These are phyloP conservation scores for Rambutsinella grinnellia DNA, from an alignment of 2,888 invertebrate genomes.

Conservation along the genomic window DNA sequence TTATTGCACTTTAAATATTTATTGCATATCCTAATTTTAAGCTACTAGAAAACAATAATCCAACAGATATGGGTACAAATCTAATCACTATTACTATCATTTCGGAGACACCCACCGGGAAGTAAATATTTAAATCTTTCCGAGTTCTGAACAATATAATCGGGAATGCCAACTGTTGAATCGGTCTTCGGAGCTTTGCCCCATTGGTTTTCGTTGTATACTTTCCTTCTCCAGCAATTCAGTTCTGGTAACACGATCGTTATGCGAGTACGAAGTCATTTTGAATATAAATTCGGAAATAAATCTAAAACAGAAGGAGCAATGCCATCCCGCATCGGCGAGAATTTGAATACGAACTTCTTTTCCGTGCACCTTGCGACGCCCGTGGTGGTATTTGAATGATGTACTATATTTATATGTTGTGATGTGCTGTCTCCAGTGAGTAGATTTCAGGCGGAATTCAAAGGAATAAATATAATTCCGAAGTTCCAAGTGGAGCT, in stretches of 20 bases:
- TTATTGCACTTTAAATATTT: too few relatives aligned
- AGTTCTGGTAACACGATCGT: constrained; percentile 39
- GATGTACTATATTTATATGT: neutral
- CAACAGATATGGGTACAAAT: too few relatives aligned
- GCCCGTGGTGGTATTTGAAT: constrained; percentile 39
- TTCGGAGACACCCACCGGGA: constrained; percentile 56
- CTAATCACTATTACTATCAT: constrained; percentile 9
- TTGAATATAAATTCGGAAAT: constrained; percentile 54
- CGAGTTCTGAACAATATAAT: constrained; percentile 15
- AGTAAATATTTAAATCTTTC: constrained; percentile 43
- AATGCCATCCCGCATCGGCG: constrained; percentile 56
- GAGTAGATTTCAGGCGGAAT: constrained; percentile 31
- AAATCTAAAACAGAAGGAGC: constrained; percentile 56
- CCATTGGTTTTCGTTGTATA: constrained; percentile 39
- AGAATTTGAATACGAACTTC: constrained; percentile 6
- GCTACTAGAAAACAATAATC: too few relatives aligned
- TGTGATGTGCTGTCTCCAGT: constrained; percentile 54
- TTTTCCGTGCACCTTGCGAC: too few relatives aligned
- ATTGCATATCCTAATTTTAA: too few relatives aligned
- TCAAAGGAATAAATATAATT: constrained; percentile 57
- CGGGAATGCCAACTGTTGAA: constrained; percentile 37
- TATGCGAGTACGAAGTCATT: constrained; percentile 56
- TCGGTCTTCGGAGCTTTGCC: constrained; percentile 26
- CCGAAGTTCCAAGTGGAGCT: constrained; percentile 41
- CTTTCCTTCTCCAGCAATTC: constrained; percentile 17